Percentiles rank a stretch among this genome's conserved stretches.
These are phyloP conservation scores for Cryptoprocta ferox DNA, from an alignment of 2,797 vertebrate species.

Conservation along the genomic window DNA sequence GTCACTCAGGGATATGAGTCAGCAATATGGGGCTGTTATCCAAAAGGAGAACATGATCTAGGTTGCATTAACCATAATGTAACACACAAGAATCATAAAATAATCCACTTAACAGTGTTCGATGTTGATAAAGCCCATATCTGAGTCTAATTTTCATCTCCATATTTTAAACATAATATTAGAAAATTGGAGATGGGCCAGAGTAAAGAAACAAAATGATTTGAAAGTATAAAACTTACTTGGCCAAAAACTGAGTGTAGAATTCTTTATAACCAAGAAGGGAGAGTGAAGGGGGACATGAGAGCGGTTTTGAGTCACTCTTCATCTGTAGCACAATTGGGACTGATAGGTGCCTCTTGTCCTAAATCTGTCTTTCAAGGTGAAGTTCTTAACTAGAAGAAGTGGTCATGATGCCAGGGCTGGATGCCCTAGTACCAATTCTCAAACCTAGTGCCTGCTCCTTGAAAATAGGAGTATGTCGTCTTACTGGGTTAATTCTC, in stretches of 20 bases:
- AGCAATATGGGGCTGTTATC: neutral
- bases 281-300: neutral
- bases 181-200: constrained; percentile 37
- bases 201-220: constrained; percentile 22
- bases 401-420: neutral
- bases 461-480: neutral
- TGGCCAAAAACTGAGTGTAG: neutral
- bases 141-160: constrained; percentile 61
- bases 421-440: neutral
- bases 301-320: neutral
- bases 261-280: neutral
- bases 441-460: neutral
- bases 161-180: constrained; percentile 58
- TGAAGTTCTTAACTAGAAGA: constrained; percentile 16
- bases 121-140: neutral
- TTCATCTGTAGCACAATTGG: neutral
- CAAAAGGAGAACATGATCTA: neutral
- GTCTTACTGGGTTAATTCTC: neutral
- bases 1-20: constrained; percentile 25
- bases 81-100: neutral
- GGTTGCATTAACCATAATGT: neutral
- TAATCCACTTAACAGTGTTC: constrained; percentile 15
- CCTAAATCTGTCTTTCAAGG: neutral
- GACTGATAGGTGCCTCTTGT: neutral
- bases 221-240: neutral